phyloP scores from a whole-genome alignment of 2,113 vertebrate species.

The Eidolon helvum region DNA sequence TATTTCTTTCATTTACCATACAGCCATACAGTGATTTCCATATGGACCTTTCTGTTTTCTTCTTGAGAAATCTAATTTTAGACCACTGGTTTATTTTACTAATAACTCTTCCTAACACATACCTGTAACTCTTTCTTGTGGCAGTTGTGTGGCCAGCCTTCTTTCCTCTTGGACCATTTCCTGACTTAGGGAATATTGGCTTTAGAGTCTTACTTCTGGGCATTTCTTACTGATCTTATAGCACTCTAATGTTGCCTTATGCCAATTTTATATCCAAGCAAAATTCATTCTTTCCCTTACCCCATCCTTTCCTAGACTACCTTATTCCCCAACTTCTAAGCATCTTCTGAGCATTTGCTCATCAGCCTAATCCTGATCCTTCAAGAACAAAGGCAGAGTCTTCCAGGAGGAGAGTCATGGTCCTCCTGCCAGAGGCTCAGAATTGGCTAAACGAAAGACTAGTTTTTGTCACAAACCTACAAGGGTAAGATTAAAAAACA shows the following conservation, averaged over 20 bases:
- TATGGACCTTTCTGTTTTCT: neutral
- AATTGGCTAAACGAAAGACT: neutral
- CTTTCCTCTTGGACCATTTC: neutral
- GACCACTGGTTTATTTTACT: neutral
- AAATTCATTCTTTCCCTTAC: neutral
- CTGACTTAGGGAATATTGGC: neutral
- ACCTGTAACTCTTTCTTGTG: neutral
- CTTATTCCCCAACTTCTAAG: neutral
- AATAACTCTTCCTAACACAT: neutral
- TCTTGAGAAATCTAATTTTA: neutral
- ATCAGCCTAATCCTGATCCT: neutral
- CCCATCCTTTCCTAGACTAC: neutral
- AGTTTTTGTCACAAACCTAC: neutral
- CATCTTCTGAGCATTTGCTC: neutral
- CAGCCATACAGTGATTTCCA: neutral
- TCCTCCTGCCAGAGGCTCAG: neutral
- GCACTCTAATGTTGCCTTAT: neutral
- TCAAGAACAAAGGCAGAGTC: neutral
- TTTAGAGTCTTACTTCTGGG: neutral
- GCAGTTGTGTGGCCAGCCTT: neutral
- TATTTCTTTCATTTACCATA: neutral
- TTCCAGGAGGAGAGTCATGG: neutral
- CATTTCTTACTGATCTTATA: neutral
- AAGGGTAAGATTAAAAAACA: neutral
- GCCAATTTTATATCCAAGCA: neutral